These are phyloP conservation scores for Mirounga angustirostris DNA, from an alignment of 2,113 vertebrate genomes.

Conservation along the genomic window DNA sequence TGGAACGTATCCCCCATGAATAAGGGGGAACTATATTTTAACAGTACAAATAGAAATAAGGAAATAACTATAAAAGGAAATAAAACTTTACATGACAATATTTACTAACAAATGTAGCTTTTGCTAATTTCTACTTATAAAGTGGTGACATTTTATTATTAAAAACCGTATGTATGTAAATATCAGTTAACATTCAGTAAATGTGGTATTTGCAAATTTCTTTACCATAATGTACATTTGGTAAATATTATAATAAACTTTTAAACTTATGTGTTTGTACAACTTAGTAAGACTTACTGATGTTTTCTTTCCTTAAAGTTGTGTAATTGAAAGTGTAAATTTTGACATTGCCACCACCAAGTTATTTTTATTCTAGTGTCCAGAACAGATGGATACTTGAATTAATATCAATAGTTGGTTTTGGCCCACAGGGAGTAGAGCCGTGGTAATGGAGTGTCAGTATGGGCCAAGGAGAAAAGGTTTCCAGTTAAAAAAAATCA, in stretches of 20 bases:
- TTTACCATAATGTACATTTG: conserved; percentile 46
- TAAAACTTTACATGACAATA: conserved; percentile 1
- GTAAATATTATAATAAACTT: conserved; percentile 47
- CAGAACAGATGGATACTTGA: conserved; percentile 52
- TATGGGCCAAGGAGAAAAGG: conserved; percentile 93
- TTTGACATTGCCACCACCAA: conserved; percentile 55
- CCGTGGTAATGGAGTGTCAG: conserved; percentile 94
- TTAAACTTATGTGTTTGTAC: conserved; percentile 49
- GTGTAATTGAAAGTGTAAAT: background rate
- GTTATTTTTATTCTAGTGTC: conserved; percentile 60
- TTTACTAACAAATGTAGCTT: conserved; percentile 26
- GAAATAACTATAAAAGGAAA: conserved; percentile 54
- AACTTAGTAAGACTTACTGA: conserved; percentile 19
- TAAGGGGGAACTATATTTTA: background rate
- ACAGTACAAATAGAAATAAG: background rate
- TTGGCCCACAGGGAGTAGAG: conserved; percentile 90
- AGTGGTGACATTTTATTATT: conserved; percentile 56
- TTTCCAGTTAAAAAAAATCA: conserved; percentile 89
- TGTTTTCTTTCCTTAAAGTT: conserved; percentile 53
- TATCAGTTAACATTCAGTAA: conserved; percentile 34
- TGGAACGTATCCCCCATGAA: background rate
- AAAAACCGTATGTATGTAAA: conserved; percentile 4
- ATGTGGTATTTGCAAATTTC: conserved; percentile 44
- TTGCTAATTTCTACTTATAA: conserved; percentile 55
- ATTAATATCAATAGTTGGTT: conserved; percentile 72